phyloP scores from a whole-genome alignment of 2,888 invertebrate genomes.

The Diplazon laetatorius region DNA sequence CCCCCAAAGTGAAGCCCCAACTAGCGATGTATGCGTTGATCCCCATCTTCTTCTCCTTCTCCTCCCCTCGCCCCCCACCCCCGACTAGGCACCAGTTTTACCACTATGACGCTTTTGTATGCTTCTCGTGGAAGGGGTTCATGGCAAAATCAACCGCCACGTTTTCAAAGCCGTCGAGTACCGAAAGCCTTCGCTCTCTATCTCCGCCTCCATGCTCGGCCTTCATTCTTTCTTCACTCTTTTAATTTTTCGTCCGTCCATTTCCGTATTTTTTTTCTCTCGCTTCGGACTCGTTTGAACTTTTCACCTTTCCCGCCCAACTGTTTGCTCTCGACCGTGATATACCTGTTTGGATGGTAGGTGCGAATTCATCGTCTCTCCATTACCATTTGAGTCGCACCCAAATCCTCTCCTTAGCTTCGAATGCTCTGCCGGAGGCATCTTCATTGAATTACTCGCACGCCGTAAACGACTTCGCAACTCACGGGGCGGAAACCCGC shows the following conservation, averaged over 20 bases:
- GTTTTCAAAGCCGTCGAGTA: slow-evolving; percentile 17
- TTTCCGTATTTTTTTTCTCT: slow-evolving; percentile 7
- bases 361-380: neutral
- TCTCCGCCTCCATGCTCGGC: neutral
- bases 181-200: neutral
- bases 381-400: neutral
- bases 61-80: neutral
- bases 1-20: slow-evolving; percentile 32
- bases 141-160: slow-evolving; percentile 15
- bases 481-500: neutral
- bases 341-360: neutral
- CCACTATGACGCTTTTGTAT: slow-evolving; percentile 22
- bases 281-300: neutral
- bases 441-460: slow-evolving; percentile 26
- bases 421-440: slow-evolving; percentile 2
- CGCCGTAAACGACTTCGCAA: slow-evolving; percentile 25
- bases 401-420: neutral
- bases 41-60: neutral
- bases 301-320: slow-evolving; percentile 4
- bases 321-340: neutral
- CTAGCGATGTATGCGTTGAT: slow-evolving; percentile 14
- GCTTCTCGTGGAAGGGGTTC: slow-evolving; percentile 3
- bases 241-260: slow-evolving; percentile 21
- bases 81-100: neutral
- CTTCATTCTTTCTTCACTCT: slow-evolving; percentile 15